A percentile compares a stretch with the other conserved stretches of the same genome.
Conservation (phyloP, 2,113 vertebrate species). For the Regulus satrapa region DNA sequence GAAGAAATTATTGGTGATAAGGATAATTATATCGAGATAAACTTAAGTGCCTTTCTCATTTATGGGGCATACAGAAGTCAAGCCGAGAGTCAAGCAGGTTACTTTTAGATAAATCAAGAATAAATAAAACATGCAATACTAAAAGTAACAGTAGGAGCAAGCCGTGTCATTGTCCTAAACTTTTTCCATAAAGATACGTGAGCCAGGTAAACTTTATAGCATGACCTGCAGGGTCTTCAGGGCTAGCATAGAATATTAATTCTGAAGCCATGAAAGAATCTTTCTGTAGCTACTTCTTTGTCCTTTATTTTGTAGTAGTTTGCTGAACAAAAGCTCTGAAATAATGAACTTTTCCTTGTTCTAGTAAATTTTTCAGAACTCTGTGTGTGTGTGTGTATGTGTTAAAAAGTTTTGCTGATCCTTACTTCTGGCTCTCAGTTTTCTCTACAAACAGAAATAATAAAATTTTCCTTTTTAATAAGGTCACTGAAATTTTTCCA, state of each 20-base stretch:
- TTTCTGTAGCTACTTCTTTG: background rate
- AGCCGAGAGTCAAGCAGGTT: background rate
- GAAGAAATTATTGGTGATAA: background rate
- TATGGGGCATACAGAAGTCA: background rate
- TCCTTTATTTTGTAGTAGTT: background rate
- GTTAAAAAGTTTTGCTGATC: background rate
- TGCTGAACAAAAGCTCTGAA: background rate
- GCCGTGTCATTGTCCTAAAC: background rate
- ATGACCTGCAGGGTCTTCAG: background rate
- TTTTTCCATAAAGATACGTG: background rate
- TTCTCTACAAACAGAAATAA: background rate
- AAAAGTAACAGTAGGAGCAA: background rate
- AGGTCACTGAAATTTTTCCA: background rate
- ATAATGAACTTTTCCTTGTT: background rate
- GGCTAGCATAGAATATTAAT: background rate
- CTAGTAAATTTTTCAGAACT: background rate
- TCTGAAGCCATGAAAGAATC: background rate
- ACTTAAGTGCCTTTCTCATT: background rate
- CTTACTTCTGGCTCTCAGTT: background rate
- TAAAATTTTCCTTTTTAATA: background rate
- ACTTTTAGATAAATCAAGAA: background rate
- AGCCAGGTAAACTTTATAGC: background rate
- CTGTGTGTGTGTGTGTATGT: background rate
- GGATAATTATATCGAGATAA: background rate
- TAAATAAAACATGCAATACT: background rate